Base-by-base conservation (phyloP, 2,797 vertebrate species). In the Telmatherina bonti region DNA sequence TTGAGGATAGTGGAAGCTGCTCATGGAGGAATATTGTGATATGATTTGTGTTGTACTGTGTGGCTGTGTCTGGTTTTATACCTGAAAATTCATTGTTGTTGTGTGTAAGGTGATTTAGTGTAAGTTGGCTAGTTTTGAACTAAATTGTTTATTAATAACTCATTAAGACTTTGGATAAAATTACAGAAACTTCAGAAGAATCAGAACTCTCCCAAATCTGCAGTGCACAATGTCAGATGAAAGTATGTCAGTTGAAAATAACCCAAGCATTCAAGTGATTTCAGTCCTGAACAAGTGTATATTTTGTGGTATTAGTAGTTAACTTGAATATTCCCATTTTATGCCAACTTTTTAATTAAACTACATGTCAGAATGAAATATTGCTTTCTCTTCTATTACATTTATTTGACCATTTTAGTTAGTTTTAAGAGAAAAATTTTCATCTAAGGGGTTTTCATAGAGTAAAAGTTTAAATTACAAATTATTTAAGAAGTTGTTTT, bases 1-100 rank as follows among this genome's bases (percentile, higher is more conserved):
- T 85, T 38, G 43, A 79, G 16, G 20, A 70, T 18, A 20, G 70
- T 26, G 4, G 7, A 15, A 45, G 26, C 38, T 56, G 62, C 63
- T 78, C 30, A 52, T 59, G 30, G 29, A 67, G 58, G 72, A 84
- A 61, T 47, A 33, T 52, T 74, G 20, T 78, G 24, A 43, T 70
- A 68, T 85, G 60, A 64, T 68, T 63, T 64, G 53, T 73, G 67
- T 45, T 76, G 70, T 69, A 4, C 74, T 77, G 82, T 1, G 10
- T 22, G 82, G 29, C 57, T 43, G 31, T 60, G 24, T 64, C 18
- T 59, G 35, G 65, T 27, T 61, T 55, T 62, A 73, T 73, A 49
- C 1, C 6, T 63, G 15, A 47, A 72, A 56, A 60, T 51, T 33
- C 3, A 59, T n/a, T 7, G 12, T 29, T 72, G 45, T 70, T 72